phyloP scores from a whole-genome alignment of 2,888 invertebrate genomes.

The Allolobophora icterica region DNA sequence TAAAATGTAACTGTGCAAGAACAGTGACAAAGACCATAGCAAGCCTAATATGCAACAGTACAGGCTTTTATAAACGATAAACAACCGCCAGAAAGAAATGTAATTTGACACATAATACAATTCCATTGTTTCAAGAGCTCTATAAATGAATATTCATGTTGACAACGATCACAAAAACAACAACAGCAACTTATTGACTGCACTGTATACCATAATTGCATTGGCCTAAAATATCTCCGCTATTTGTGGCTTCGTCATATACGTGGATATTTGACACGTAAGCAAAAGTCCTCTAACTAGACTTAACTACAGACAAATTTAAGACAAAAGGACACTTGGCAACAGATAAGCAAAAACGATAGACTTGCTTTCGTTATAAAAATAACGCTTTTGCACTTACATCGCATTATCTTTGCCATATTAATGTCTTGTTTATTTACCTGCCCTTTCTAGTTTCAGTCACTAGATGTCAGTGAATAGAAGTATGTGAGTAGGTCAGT shows the following conservation, averaged over 20 bases:
- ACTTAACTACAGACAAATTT: neutral
- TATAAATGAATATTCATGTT: neutral
- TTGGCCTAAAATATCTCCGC: neutral
- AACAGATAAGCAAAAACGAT: neutral
- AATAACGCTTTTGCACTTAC: conserved; percentile 17
- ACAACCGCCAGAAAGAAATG: neutral
- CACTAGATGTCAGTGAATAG: neutral
- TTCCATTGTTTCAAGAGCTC: neutral
- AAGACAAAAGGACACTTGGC: neutral
- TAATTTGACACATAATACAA: neutral
- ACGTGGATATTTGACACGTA: conserved; percentile 17
- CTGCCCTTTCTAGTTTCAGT: conserved; percentile 7
- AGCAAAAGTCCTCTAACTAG: conserved; percentile 3
- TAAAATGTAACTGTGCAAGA: too few species aligned
- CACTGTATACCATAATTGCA: neutral
- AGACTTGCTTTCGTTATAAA: neutral
- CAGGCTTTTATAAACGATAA: neutral
- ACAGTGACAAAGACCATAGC: neutral
- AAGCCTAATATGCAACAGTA: neutral
- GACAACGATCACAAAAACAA: neutral
- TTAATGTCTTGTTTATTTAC: conserved; percentile 28
- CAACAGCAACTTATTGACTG: neutral
- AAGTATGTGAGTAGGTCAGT: conserved; percentile 6
- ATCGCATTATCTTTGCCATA: conserved; percentile 25
- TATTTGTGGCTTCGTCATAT: neutral